A percentile compares a stretch with the other conserved stretches of the same genome.
Conservation (phyloP, 1,140 invertebrate genomes). For the Temnothorax curvispinosus region DNA sequence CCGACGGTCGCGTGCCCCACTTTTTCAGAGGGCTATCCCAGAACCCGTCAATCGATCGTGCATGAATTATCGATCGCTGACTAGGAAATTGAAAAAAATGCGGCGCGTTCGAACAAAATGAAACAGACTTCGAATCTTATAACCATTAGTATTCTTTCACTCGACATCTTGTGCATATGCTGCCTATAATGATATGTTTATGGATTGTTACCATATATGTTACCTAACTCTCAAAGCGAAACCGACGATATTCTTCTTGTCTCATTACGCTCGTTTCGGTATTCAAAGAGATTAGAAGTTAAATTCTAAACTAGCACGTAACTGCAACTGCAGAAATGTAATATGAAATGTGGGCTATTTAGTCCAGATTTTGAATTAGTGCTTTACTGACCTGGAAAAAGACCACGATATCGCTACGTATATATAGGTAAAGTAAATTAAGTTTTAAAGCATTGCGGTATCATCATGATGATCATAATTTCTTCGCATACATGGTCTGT, state of each 20-base stretch:
- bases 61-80: constrained; percentile 65
- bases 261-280: background rate
- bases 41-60: constrained; percentile 58
- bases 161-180: background rate
- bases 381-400: constrained; percentile 19
- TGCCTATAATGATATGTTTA: background rate
- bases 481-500: background rate
- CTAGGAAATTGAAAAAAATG: constrained; percentile 30
- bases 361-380: background rate
- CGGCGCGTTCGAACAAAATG: too few species aligned
- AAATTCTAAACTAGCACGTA: background rate
- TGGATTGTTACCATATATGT: background rate
- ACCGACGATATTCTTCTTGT: background rate
- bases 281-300: constrained; percentile 10
- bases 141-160: background rate
- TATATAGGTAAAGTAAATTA: background rate
- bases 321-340: background rate
- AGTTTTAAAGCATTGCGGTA: constrained; percentile 12
- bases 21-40: constrained; percentile 53
- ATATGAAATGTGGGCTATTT: background rate
- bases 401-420: background rate
- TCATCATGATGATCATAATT: constrained; percentile 1
- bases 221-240: background rate
- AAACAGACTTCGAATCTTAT: background rate
- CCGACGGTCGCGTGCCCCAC: constrained; percentile 57